Base-by-base conservation (phyloP, 1,140 invertebrate genomes). In the Lutraria rhynchaena region DNA sequence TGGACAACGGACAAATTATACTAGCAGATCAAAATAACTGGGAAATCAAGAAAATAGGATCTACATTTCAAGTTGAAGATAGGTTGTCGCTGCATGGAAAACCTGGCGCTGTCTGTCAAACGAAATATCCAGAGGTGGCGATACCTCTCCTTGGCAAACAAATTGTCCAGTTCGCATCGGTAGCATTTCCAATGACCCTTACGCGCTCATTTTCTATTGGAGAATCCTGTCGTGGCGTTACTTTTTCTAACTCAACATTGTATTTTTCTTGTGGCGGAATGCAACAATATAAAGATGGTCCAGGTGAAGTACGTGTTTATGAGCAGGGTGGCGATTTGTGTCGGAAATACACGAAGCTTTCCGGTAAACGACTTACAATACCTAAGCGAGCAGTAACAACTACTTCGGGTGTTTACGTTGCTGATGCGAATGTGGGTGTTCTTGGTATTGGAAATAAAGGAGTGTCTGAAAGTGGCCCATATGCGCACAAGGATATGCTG, bases 261-360 rank as follows among this genome's bases (percentile, higher is more conserved):
- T 65, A 65, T 44, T 13, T 65, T 0, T 65, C 61, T 15, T 65
- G 61, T 65, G 61, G 61, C 11, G 61, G 61, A 1, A 65, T 65
- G 61, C 7, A 7, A 13, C 24, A 65, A 15, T 65, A 44, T n/a
- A 4, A 65, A 7, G 61, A 65, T 22, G 61, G 61, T 65, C 35
- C 35, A 1, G 61, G 61, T 22, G 61, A 65, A 35, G 46, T 65
- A 22, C 41, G 61, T 44, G 27, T 65, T 0, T 65, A 65, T 24
- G 61, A 65, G 1, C n/a, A n/a, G n/a, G n/a, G n/a, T n/a, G n/a
- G n/a, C n/a, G n/a, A n/a, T n/a, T n/a, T n/a, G n/a, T n/a, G n/a
- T n/a, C n/a, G n/a, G n/a, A n/a, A n/a, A n/a, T n/a, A n/a, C n/a
- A n/a, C n/a, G n/a, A 65, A 65, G 31, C 11, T 49, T 9, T 22